These are phyloP conservation scores for Lutjanus campechanus DNA, from an alignment of 2,797 vertebrate species.

Conservation along the genomic window DNA sequence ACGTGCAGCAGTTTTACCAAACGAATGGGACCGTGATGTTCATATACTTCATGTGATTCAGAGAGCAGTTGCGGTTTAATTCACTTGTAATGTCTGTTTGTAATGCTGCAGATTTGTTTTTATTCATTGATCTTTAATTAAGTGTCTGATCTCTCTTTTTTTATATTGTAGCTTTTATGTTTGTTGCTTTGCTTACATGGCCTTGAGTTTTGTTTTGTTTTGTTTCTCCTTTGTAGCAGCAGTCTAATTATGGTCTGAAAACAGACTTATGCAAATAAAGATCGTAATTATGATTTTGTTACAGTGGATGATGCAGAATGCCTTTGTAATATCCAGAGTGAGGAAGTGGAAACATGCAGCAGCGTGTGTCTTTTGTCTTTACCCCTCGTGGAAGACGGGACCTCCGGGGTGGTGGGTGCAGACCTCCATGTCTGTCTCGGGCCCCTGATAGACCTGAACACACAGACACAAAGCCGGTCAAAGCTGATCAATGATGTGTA, in stretches of 20 bases:
- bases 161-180: slow-evolving; percentile 5
- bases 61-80: not conserved
- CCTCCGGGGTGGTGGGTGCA: slow-evolving; percentile 92
- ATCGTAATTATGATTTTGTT: slow-evolving; percentile 28
- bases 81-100: not conserved
- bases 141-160: not conserved
- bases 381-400: slow-evolving; percentile 97
- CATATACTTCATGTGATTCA: not conserved
- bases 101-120: slow-evolving; percentile 16
- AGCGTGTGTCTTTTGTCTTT: slow-evolving; percentile 40
- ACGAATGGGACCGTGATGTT: not conserved
- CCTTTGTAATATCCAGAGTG: not conserved
- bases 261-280: slow-evolving; percentile 18
- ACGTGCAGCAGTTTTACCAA: not conserved
- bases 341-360: not conserved
- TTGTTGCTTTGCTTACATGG: not conserved
- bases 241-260: slow-evolving; percentile 26
- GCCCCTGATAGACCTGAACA: slow-evolving; percentile 87
- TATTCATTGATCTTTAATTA: slow-evolving; percentile 15
- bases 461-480: slow-evolving; percentile 37
- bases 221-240: not conserved
- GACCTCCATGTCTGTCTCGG: slow-evolving; percentile 85
- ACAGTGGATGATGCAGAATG: not conserved
- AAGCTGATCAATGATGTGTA: not conserved
- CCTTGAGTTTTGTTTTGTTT: slow-evolving; percentile 29